A percentile compares a stretch with the other conserved stretches of the same genome.
These are phyloP conservation scores for Tiphia femorata DNA, from an alignment of 2,888 invertebrate species.

Conservation along the genomic window DNA sequence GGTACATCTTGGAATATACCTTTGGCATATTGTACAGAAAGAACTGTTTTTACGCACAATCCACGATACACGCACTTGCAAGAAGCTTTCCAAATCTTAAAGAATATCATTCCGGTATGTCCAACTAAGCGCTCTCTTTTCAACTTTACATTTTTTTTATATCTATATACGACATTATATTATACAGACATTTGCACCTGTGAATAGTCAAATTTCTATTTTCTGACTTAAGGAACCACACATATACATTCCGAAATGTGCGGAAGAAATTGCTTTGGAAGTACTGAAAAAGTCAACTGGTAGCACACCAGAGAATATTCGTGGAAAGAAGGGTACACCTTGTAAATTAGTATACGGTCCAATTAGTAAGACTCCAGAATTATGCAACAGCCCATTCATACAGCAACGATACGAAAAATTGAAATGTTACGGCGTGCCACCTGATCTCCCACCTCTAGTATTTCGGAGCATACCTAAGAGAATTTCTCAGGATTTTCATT, in stretches of 20 bases:
- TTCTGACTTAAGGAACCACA: conserved; percentile 44
- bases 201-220: conserved; percentile 2
- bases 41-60: conserved; percentile 74
- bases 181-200: conserved; percentile 1
- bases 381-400: conserved; percentile 8
- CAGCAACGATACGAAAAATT: conserved; percentile 70
- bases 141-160: conserved; percentile 1
- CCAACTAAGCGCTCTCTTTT: background rate
- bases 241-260: conserved; percentile 48
- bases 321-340: conserved; percentile 30
- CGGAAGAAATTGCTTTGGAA: conserved; percentile 47
- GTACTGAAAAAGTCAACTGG: conserved; percentile 49
- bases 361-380: conserved; percentile 1
- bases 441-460: conserved; percentile 71
- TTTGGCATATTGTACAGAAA: conserved; percentile 75
- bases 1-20: conserved; percentile 72
- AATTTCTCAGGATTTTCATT: conserved; percentile 40
- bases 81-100: conserved; percentile 69
- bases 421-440: conserved; percentile 72
- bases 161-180: background rate
- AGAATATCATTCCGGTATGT: conserved; percentile 56
- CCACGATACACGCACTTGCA: conserved; percentile 72
- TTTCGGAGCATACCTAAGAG: conserved; percentile 40
- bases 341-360: conserved; percentile 10
- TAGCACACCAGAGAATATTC: conserved; percentile 27